Evolutionary conservation across 2,113 vertebrate species (phyloP).

Genomic region (Galbula dea): DNA sequence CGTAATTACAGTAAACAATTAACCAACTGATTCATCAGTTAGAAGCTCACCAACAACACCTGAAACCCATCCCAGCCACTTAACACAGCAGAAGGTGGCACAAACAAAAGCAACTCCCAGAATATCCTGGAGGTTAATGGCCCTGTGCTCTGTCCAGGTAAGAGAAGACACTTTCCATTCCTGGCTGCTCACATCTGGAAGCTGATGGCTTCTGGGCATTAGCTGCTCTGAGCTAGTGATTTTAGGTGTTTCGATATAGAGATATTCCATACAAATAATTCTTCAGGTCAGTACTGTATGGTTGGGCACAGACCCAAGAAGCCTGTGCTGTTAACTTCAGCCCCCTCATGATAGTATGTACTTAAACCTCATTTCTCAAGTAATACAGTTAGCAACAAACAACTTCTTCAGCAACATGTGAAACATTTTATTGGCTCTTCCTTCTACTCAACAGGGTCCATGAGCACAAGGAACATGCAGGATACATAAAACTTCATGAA

Average conservation of each 20-base stretch:
- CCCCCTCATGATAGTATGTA: background rate
- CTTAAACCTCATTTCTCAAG: background rate
- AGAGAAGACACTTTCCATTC: background rate
- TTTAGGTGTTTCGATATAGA: background rate
- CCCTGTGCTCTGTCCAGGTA: background rate
- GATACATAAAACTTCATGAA: background rate
- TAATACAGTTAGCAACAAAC: background rate
- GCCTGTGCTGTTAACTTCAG: background rate
- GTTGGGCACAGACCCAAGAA: background rate
- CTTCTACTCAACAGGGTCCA: background rate
- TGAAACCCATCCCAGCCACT: slow-evolving; percentile 29
- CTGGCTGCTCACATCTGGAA: background rate
- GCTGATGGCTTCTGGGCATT: background rate
- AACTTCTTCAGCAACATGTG: background rate
- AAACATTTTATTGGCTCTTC: background rate
- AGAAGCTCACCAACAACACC: slow-evolving; percentile 25
- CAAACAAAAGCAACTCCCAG: slow-evolving; percentile 7
- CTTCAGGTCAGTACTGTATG: background rate
- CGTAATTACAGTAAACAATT: slow-evolving; percentile 34
- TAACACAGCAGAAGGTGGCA: background rate
- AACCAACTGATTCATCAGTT: slow-evolving; percentile 54
- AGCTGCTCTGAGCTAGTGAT: background rate
- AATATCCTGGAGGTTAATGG: background rate
- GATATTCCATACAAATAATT: background rate
- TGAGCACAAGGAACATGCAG: background rate